These are phyloP conservation scores for Halichoerus grypus DNA, from an alignment of 2,113 vertebrate species.

Conservation along the genomic window DNA sequence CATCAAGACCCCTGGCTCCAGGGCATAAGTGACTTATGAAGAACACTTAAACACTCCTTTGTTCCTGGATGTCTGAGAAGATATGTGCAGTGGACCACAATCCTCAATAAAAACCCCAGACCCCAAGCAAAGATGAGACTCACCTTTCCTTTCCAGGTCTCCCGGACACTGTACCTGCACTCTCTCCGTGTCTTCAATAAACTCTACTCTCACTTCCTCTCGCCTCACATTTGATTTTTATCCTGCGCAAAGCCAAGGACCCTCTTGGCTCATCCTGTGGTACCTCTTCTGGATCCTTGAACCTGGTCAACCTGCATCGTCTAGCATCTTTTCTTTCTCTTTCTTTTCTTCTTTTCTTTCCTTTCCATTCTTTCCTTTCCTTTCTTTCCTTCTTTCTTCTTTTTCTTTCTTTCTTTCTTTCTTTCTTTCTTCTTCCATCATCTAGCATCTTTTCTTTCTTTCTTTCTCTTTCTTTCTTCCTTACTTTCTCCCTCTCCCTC, in stretches of 20 bases:
- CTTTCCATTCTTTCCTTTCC: too few species aligned
- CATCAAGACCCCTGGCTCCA: background rate
- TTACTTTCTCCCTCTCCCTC: background rate
- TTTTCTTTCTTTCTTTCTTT: background rate
- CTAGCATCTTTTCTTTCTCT: background rate
- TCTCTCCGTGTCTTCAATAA: background rate
- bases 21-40: background rate
- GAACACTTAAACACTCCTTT: background rate
- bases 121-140: background rate
- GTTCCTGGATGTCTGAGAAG: background rate
- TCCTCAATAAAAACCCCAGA: background rate
- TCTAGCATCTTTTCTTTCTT: too few species aligned
- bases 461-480: too few species aligned
- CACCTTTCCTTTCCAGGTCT: background rate
- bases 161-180: background rate
- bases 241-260: background rate
- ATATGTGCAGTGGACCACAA: background rate
- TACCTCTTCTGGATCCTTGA: background rate
- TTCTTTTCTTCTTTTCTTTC: background rate
- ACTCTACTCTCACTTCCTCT: background rate
- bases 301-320: background rate
- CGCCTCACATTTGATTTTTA: background rate
- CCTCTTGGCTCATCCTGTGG: background rate
- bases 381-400: too few species aligned
- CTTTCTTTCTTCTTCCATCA: background rate